Base-by-base conservation (phyloP, 1,140 invertebrate genomes). In the Hycleus phaleratus region DNA sequence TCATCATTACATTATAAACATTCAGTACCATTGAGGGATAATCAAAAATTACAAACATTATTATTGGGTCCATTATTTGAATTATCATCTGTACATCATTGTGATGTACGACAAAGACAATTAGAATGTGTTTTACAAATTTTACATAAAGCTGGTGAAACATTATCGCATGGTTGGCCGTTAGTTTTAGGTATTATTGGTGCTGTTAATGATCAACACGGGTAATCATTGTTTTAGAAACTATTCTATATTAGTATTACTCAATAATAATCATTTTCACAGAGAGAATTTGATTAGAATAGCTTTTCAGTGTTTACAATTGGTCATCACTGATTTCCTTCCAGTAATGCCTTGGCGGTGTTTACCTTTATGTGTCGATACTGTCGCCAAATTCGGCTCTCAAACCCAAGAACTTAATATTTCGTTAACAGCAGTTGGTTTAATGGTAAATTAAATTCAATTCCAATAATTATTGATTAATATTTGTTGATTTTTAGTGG, bases 391-490 rank as follows among this genome's bases (percentile, higher is more conserved):
- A 70, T 99, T 98, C 79, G 95, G 95, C 0, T 87, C 88, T 7
- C 97, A 99, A 77, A 94, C 90, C 26, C 90, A 95, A 74, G 95
- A 99, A 76, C 77, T 98, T 11, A 99, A 99, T 77, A 96, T 99
- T 65, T 97, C 95, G 26, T 79, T 99, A n/a, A 97, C 95, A 12
- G 95, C 96, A 46, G 90, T 99, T 60, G 95, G 95, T 50, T 78
- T 97, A 24, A 90, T 98, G 89, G 94, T 96, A 74, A 63, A 32
- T 44, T 38, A 10, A 39, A 45, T 32, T 32, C 1, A 5, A 3
- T 18, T 18, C 18, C 18, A 18, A 18, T 18, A 1, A 18, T 18
- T 18, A 18, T 18, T 2, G 18, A 18, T 18, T 18, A 18, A 18
- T 18, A 42, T 38, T 44, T 62, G 10, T 63, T 64, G 18, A 58